phyloP scores from a whole-genome alignment of 2,888 invertebrate species.

The Andrena haemorrhoa region DNA sequence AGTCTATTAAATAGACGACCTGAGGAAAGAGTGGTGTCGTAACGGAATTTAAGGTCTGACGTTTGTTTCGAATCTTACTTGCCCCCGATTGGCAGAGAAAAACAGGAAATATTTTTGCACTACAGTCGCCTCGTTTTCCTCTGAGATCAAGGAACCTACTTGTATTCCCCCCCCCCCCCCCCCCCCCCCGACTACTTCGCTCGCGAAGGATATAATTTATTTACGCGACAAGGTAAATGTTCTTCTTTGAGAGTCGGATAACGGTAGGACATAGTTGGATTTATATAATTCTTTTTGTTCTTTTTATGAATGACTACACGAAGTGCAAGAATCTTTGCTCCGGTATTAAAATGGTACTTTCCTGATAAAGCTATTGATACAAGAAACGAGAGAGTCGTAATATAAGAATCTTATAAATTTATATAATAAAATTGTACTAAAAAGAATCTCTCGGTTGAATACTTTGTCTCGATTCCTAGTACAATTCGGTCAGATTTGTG shows the following conservation, averaged over 20 bases:
- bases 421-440: constrained; percentile 65
- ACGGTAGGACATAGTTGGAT: constrained; percentile 10
- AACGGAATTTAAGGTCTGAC: constrained; percentile 30
- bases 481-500: not conserved
- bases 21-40: constrained; percentile 76
- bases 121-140: constrained; percentile 21
- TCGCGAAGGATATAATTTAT: constrained; percentile 19
- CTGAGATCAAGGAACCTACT: constrained; percentile 17
- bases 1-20: constrained; percentile 89
- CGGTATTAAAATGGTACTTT: constrained; percentile 28
- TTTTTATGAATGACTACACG: constrained; percentile 6
- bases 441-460: constrained; percentile 36
- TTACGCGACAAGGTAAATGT: constrained; percentile 4
- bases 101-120: constrained; percentile 44
- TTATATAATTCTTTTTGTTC: constrained; percentile 21
- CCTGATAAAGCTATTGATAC: constrained; percentile 28
- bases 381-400: constrained; percentile 28
- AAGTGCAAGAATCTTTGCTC: constrained; percentile 32
- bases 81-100: constrained; percentile 4
- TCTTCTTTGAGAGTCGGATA: not conserved
- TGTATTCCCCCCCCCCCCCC: not conserved
- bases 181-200: constrained; percentile 13
- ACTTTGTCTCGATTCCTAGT: constrained; percentile 24
- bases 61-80: constrained; percentile 35
- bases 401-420: constrained; percentile 66